Evolutionary conservation across 2,888 invertebrate genomes (phyloP).

Genomic region (Podotricha telesiphe): DNA sequence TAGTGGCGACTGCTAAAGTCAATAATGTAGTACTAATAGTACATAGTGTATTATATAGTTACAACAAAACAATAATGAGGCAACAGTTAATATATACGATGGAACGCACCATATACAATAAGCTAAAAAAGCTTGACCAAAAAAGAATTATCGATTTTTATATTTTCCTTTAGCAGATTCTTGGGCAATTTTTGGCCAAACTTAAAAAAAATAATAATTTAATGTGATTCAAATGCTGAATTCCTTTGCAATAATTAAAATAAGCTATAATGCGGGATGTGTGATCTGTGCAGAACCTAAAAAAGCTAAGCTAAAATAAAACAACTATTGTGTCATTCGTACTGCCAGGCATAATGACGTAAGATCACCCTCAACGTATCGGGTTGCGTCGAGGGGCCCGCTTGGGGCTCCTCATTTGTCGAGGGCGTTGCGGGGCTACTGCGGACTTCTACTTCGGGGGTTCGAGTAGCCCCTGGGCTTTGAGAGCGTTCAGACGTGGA

Average conservation of each 20-base stretch:
- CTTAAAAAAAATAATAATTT: slow-evolving; percentile 34
- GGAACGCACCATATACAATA: neutral
- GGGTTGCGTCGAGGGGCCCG: slow-evolving; percentile 66
- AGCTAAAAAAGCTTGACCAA: slow-evolving; percentile 23
- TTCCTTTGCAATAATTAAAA: slow-evolving; percentile 68
- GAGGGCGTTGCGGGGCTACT: slow-evolving; percentile 51
- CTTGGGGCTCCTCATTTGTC: slow-evolving; percentile 62
- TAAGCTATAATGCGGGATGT: slow-evolving; percentile 56
- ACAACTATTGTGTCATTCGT: slow-evolving; percentile 81
- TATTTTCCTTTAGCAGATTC: neutral
- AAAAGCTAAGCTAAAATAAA: slow-evolving; percentile 74
- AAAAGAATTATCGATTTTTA: neutral
- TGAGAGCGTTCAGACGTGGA: slow-evolving; percentile 56
- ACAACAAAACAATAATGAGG: neutral
- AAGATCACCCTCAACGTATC: slow-evolving; percentile 79
- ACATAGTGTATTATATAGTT: neutral
- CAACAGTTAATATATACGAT: slow-evolving; percentile 1
- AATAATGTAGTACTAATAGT: neutral
- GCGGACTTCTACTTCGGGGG: slow-evolving; percentile 54
- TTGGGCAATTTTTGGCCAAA: slow-evolving; percentile 45
- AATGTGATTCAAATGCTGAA: slow-evolving; percentile 73
- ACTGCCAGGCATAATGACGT: slow-evolving; percentile 82
- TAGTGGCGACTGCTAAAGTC: slow-evolving; percentile 5
- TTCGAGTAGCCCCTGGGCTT: slow-evolving; percentile 54
- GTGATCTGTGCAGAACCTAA: slow-evolving; percentile 70